Evolutionary conservation across 2,113 vertebrate species (phyloP), one percentile per base, ranked within the genome.

Genomic region (Pterocles orientalis): DNA sequence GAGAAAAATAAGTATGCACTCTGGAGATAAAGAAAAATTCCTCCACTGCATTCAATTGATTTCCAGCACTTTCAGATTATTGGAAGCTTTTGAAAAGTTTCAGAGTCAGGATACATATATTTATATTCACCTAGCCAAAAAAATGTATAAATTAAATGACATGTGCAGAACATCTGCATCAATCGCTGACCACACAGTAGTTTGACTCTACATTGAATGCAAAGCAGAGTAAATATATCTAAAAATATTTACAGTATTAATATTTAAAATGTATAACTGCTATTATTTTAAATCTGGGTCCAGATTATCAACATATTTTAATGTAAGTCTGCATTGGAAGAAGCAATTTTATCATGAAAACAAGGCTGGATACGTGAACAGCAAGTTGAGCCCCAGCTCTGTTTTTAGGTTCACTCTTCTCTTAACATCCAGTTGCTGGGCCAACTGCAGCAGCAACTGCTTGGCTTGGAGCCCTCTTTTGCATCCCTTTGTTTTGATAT

Each of bases 361-460:
- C 13, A 72, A 78, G 39, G 12, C 6, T 56, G 48, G 88, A 60
- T 8, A 1, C 39, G 25, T 62, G 31, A n/a, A 79, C 48, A 75
- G 88, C 71, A 88, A 20, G 10, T 4, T 69, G 57, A 92, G 18
- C 23, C 36, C 19, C 45, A 58, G 24, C 12, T 5, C 31, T 54
- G 58, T 84, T 75, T 72, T 69, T 62, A 83, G 39, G 45, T 79
- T 81, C 34, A 33, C 7, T 70, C 19, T 29, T 62, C 65, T 71
- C 75, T 70, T 61, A 76, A 77, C 51, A 72, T 76, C 75, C 97
- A 98, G 93, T 90, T 98, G 97, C 91, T 92, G 72, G 78, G 62
- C 92, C 97, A 98, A 90, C 96, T 98, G 96, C 84, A 83, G n/a
- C 20, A 92, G 94, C 98, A 98, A 95, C 93, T 97, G 97, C 75